Evolutionary conservation across 2,113 vertebrate species (phyloP), one percentile per base, ranked within the genome.

Genomic region (Dipodomys spectabilis): DNA sequence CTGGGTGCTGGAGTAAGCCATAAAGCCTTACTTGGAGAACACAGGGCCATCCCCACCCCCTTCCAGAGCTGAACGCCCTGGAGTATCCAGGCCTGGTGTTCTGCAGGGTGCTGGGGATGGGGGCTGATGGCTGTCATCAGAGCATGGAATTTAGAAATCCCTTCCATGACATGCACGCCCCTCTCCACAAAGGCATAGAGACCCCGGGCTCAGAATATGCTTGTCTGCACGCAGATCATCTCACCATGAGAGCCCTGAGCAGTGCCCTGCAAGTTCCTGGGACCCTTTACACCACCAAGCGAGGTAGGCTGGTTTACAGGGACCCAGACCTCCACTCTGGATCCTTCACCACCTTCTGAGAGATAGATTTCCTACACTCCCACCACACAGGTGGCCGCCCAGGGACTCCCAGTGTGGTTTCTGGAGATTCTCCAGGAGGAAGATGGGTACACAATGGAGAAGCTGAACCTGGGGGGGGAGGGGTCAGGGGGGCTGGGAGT

Each of bases 391-490:
- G 35, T 85, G 81, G 27, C 53, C 18, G 19, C 71, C 79, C 20
- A 30, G 82, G 64, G 91, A 91, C 0, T 1, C 81, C 5, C 45
- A 75, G 67, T 28, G 32, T n/a, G 85, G 82, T 93, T 92, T n/a
- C 64, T 91, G 77, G 94, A 85, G 69, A 88, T 93, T 83, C 90
- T n/a, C 65, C 81, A 53, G 68, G 87, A 79, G 95, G 71, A 81
- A 62, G 87, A 88, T 86, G 75, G 86, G 95, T 67, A 69, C 94
- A 83, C 68, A 92, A 87, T 68, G 72, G 72, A 71, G 72, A 86
- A 82, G 49, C 35, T 87, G 62, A 69, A 25, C 80, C 86, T n/a
- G 57, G 32, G 73, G 25, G 25, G 8, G 49, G 35, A 1, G 9
- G 53, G 13, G 67, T 12, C 49, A 49, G 67, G 68, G 10, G 86